Evolutionary conservation across 2,797 vertebrate species (phyloP).

Genomic region (Brachymystax lenok): DNA sequence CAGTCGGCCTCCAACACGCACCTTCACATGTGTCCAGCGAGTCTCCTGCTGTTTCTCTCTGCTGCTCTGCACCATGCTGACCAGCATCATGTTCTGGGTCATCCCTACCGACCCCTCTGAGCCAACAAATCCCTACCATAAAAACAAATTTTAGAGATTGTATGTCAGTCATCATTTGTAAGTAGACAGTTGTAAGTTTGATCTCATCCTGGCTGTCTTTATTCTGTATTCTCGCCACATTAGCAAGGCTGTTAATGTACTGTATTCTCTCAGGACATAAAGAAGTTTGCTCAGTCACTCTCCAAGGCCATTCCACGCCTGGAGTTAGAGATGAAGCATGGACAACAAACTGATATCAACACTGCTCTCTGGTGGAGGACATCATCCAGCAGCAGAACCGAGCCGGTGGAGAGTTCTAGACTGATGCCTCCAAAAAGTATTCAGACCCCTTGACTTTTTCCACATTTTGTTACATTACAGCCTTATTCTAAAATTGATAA

Average conservation of each 20-base stretch:
- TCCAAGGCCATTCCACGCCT: constrained; percentile 69
- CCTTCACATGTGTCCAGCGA: constrained; percentile 90
- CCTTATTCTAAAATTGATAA: too few relatives aligned
- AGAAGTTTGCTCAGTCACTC: constrained; percentile 77
- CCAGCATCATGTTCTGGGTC: constrained; percentile 94
- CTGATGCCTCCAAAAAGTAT: constrained; percentile 51
- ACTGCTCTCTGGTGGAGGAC: constrained; percentile 80
- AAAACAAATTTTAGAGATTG: too few relatives aligned
- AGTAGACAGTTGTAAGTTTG: too few relatives aligned
- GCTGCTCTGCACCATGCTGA: constrained; percentile 94
- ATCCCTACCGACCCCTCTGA: constrained; percentile 87
- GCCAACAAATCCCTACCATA: constrained; percentile 37
- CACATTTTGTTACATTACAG: too few relatives aligned
- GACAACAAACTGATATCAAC: constrained; percentile 78
- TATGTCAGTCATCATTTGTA: too few relatives aligned
- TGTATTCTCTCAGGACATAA: constrained; percentile 76
- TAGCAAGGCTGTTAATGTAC: not conserved
- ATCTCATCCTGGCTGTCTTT: not conserved
- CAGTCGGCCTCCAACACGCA: constrained; percentile 80
- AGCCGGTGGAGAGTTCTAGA: constrained; percentile 46
- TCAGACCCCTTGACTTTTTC: too few relatives aligned
- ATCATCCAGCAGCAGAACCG: constrained; percentile 76
- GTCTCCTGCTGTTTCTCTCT: constrained; percentile 93
- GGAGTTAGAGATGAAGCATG: constrained; percentile 52
- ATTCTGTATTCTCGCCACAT: not conserved